These are phyloP conservation scores for Scaptomyza flava DNA, from an alignment of 2,888 invertebrate species.

Conservation along the genomic window DNA sequence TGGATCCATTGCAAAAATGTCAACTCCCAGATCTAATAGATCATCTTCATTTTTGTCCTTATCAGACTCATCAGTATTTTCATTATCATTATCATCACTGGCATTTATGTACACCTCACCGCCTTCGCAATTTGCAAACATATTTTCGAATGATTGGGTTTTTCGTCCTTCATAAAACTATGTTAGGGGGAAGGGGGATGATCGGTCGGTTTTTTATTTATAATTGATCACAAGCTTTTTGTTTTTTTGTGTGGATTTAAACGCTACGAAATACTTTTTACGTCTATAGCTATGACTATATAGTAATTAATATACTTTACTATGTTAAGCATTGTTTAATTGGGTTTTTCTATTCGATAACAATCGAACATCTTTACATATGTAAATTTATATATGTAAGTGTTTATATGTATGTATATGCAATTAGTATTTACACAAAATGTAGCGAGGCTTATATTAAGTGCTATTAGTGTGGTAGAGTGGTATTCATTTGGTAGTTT, in stretches of 20 bases:
- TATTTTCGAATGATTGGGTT: constrained; percentile 50
- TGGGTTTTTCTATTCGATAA: constrained; percentile 6
- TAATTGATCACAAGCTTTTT: constrained; percentile 66
- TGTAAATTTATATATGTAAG: neutral
- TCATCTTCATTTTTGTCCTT: constrained; percentile 19
- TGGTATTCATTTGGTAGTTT: constrained; percentile 24
- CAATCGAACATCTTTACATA: constrained; percentile 14
- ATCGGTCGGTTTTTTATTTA: constrained; percentile 68
- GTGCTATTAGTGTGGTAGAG: constrained; percentile 50
- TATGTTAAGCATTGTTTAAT: constrained; percentile 10
- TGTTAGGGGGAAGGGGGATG: constrained; percentile 45
- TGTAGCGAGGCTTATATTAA: constrained; percentile 35
- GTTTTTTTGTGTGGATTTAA: constrained; percentile 10
- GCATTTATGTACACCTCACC: constrained; percentile 25
- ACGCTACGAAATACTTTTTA: constrained; percentile 47
- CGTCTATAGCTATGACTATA: constrained; percentile 47
- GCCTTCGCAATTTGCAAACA: constrained; percentile 49
- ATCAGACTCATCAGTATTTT: constrained; percentile 7
- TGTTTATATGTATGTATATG: constrained; percentile 23
- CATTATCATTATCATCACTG: constrained; percentile 18
- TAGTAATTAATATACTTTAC: constrained; percentile 30
- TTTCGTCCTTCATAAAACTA: constrained; percentile 68
- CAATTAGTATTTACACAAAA: constrained; percentile 43
- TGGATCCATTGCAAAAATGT: constrained; percentile 56
- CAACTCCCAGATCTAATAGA: constrained; percentile 39